A percentile compares a stretch with the other conserved stretches of the same genome.
Evolutionary conservation across 2,888 invertebrate species (phyloP).

Genomic region (Patella ulyssiponensis): DNA sequence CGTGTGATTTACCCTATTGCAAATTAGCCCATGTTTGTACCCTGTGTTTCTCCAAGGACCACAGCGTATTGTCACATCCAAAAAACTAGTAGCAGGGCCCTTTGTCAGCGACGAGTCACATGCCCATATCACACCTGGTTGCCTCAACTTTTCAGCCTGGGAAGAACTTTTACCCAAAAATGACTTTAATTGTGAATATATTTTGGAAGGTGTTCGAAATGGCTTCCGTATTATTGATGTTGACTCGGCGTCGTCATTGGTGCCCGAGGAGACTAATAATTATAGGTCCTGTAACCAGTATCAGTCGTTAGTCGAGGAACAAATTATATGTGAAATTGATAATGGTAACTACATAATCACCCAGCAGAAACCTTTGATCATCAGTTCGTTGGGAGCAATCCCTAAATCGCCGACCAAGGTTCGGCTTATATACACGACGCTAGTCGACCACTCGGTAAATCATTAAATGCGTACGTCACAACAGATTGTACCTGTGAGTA

Average conservation of each 20-base stretch:
- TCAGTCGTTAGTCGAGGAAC: no score
- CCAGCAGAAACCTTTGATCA: neutral
- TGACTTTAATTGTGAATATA: constrained; percentile 18
- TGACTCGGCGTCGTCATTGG: neutral
- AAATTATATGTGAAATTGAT: neutral
- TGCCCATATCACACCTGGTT: neutral
- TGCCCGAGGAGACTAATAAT: constrained; percentile 13
- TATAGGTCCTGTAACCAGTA: neutral
- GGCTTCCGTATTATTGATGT: constrained; percentile 24
- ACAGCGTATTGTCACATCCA: neutral
- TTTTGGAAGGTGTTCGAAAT: constrained; percentile 17
- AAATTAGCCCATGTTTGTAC: constrained; percentile 26
- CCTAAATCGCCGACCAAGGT: neutral
- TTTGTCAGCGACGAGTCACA: neutral
- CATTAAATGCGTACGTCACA: neutral
- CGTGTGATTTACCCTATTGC: constrained; percentile 23
- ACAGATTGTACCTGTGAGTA: neutral
- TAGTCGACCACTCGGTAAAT: neutral
- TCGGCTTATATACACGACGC: neutral
- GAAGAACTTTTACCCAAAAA: neutral
- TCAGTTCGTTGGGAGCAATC: neutral
- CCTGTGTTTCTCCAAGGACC: constrained; percentile 7
- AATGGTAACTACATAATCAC: neutral
- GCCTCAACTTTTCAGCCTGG: neutral
- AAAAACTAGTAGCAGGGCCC: constrained; percentile 4